Conservation (phyloP, 2,888 invertebrate genomes). For the Ametastegia equiseti region DNA sequence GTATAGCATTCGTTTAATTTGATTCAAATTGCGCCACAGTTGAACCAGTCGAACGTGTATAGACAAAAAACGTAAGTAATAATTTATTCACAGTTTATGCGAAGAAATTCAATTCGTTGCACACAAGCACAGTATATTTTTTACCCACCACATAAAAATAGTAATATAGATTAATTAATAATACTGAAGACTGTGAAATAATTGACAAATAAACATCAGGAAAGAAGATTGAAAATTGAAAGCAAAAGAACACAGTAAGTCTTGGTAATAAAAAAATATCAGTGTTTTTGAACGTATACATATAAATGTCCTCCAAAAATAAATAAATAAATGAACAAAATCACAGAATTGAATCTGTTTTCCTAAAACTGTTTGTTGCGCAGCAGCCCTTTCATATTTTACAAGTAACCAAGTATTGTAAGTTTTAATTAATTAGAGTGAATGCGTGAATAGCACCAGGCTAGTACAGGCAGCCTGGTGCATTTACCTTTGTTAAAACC, state of each 20-base stretch:
- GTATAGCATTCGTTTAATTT: conserved; percentile 1
- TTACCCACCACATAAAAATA: not conserved
- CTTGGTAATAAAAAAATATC: not conserved
- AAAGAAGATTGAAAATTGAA: not conserved
- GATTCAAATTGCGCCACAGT: conserved; percentile 21
- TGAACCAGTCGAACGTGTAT: conserved; percentile 21
- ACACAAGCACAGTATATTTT: not conserved
- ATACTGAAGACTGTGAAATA: not conserved
- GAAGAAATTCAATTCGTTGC: not conserved
- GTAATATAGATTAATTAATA: not conserved
- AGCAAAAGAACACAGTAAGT: not conserved
- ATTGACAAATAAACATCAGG: not conserved
- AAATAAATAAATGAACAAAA: not conserved
- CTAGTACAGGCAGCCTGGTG: conserved; percentile 84
- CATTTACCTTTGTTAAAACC: conserved; percentile 98
- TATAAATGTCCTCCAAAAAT: not conserved
- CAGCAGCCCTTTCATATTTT: conserved; percentile 75
- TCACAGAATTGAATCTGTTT: conserved; percentile 17
- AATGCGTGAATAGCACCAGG: conserved; percentile 86
- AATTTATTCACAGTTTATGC: not conserved
- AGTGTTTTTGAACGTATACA: not conserved
- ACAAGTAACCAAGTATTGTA: conserved; percentile 74
- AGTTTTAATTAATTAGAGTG: conserved; percentile 74
- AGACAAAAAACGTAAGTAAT: not conserved
- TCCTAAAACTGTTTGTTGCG: conserved; percentile 58